Base-by-base conservation (phyloP, 1,140 invertebrate genomes). In the Psix sp. region DNA sequence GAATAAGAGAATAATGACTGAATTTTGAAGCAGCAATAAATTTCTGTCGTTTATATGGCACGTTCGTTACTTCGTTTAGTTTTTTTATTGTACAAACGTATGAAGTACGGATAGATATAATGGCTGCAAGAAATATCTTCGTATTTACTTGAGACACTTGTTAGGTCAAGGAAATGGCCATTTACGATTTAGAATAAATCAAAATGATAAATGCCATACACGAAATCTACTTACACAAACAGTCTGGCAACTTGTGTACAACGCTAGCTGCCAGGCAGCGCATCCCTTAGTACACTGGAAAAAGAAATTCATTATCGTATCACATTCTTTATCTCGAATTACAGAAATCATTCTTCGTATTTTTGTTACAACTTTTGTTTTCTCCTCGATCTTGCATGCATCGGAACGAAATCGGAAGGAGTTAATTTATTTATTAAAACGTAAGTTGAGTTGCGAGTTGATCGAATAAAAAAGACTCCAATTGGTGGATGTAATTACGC, bases 271-370 rank as follows among this genome's bases (percentile, higher is more conserved):
- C 92, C 92, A 94, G 51, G 91, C 82, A 38, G 87, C 84, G 77
- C 92, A 94, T 31, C 93, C 93, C 80, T 89, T 88, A 5, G 84
- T 86, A 77, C 93, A 94, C 92, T 94, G 86, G 65, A 90, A 91
- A 42, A 86, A 36, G 15, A 51, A 49, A 48, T 29, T 59, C 14
- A 18, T 29, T 29, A n/a, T n/a, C 26, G n/a, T 29, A 29, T 3
- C 7, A 29, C n/a, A n/a, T n/a, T n/a, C n/a, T n/a, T n/a, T 3
- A 29, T 10, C 26, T 29, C 7, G 7, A 29, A 29, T 29, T 29
- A n/a, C 7, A 29, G 1, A 29, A n/a, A 29, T 7, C 2, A 29
- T 29, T n/a, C n/a, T n/a, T n/a, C 26, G 4, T 24, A 24, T 24
- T 24, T 5, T 24, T 24, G 4, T 29, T 10, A 40, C 9, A 21